Evolutionary conservation across 2,888 invertebrate genomes (phyloP).

Genomic region (Rhagonycha fulva): DNA sequence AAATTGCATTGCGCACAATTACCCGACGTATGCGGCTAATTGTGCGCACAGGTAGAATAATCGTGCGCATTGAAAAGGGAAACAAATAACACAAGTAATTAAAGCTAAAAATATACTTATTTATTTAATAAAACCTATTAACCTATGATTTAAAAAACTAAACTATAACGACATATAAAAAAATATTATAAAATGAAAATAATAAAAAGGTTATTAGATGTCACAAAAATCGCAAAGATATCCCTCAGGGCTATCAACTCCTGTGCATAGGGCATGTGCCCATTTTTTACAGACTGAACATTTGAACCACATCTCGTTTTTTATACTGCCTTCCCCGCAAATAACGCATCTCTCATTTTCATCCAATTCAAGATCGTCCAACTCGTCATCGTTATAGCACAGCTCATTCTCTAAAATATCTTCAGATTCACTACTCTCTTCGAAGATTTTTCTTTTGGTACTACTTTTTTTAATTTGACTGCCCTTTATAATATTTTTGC

Average conservation of each 20-base stretch:
- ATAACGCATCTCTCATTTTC: neutral
- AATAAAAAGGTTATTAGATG: too few relatives aligned
- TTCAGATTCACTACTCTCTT: too few relatives aligned
- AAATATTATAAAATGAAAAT: too few relatives aligned
- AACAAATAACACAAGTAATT: too few relatives aligned
- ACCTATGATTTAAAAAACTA: too few relatives aligned
- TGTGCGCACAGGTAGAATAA: too few relatives aligned
- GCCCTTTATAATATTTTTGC: neutral
- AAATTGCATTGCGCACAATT: slow-evolving; percentile 8
- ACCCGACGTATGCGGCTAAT: neutral
- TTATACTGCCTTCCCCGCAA: neutral
- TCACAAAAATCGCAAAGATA: slow-evolving; percentile 1
- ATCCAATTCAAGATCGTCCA: neutral
- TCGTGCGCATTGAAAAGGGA: too few relatives aligned
- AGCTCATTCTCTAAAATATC: too few relatives aligned
- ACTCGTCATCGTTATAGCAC: neutral
- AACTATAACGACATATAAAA: too few relatives aligned
- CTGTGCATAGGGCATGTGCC: neutral
- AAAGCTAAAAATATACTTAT: too few relatives aligned
- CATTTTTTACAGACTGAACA: neutral
- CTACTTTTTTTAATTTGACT: neutral
- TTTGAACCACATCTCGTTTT: neutral
- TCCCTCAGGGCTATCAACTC: neutral
- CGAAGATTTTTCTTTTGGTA: neutral
- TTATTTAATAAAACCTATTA: too few relatives aligned